Evolutionary conservation across 2,888 invertebrate species (phyloP), one percentile per base, ranked within the genome.

Genomic region (Synergus laeviventris): DNA sequence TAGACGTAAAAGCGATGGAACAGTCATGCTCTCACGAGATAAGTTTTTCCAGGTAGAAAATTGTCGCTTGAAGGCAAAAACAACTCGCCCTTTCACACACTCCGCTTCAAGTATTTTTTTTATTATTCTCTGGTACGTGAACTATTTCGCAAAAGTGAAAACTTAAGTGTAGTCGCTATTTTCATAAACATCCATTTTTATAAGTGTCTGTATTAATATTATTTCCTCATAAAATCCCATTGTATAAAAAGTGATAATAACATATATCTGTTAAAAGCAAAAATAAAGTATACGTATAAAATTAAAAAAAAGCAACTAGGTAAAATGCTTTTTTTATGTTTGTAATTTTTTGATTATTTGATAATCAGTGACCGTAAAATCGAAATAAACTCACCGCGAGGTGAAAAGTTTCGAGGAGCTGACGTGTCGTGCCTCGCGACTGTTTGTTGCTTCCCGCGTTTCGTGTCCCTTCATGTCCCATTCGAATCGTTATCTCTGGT

Each of bases 401-500:
- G 59, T 56, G 36, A 45, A n/a, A n/a, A 42, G 16, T 49, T 70
- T 70, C 31, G 24, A 70, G 31, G 9, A 49, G 45, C 7, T 70
- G 60, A 73, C 66, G 73, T 81, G 61, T 81, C 86, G 86, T 86
- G 86, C 77, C 78, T 79, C 79, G 81, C 81, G 83, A 86, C 84
- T 84, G 82, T 85, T 85, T 80, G 81, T 82, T 83, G 78, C 82
- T 45, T 74, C 45, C 64, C 18, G 56, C n/a, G 74, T 73, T 73
- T 60, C 80, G 81, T 79, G 84, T 82, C 82, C 82, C 85, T 84
- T 85, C 87, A 82, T 85, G 85, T 83, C 82, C 81, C 83, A 85
- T 86, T 84, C 83, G 84, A 87, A 87, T 86, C 83, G 85, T 84
- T 87, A 85, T 86, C 85, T 86, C 81, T 85, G 82, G 82, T 84